These are phyloP conservation scores for Plumapathes pennacea DNA, from an alignment of 92 coral and sea anemone species.

Conservation along the genomic window DNA sequence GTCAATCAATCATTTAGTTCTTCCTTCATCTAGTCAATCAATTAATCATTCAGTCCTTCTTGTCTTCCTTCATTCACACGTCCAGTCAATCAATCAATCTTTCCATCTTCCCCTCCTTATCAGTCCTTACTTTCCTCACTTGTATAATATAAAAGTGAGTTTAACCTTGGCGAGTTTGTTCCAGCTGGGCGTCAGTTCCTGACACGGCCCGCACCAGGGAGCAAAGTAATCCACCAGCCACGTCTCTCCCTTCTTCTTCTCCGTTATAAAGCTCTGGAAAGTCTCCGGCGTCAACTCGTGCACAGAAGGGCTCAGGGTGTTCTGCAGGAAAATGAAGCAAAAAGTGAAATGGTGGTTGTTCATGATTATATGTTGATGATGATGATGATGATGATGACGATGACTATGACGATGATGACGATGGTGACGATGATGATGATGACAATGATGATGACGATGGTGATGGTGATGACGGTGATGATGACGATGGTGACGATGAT, in stretches of 20 bases:
- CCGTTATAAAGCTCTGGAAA: slow-evolving; percentile 71
- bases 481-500: too few relatives aligned
- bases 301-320: slow-evolving; percentile 85
- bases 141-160: too few relatives aligned
- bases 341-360: background rate
- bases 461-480: too few relatives aligned
- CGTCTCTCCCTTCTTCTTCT: slow-evolving; percentile 75
- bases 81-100: too few relatives aligned
- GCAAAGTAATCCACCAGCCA: slow-evolving; percentile 98
- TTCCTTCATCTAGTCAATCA: too few relatives aligned
- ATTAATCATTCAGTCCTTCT: too few relatives aligned
- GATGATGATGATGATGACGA: too few relatives aligned
- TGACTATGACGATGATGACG: too few relatives aligned
- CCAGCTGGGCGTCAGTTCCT: slow-evolving; percentile 95
- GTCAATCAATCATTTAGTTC: too few relatives aligned
- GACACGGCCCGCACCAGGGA: slow-evolving; percentile 99
- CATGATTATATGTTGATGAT: background rate
- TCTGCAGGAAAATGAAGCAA: slow-evolving; percentile 39
- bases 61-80: too few relatives aligned
- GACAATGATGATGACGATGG: background rate
- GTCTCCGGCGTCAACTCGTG: slow-evolving; percentile 77
- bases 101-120: too few relatives aligned
- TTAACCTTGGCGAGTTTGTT: slow-evolving; percentile 99
- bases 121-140: too few relatives aligned
- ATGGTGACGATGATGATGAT: background rate